Conservation (phyloP, 1,140 invertebrate genomes). For the Temnothorax longispinosus region DNA sequence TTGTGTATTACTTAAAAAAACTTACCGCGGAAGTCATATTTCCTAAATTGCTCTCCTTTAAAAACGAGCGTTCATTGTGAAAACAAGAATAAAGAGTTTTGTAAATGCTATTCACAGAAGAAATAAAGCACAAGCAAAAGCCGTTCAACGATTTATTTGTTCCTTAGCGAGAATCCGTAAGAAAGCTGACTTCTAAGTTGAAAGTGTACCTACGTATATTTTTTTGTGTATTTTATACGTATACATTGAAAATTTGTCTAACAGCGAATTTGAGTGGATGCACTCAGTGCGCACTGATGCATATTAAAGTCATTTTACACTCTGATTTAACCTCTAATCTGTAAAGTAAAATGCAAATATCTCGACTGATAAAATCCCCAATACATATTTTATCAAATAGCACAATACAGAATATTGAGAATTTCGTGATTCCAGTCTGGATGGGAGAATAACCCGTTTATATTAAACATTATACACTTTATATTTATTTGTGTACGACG, state of each 20-base stretch:
- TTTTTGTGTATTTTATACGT: background rate
- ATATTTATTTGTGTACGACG: too few relatives aligned
- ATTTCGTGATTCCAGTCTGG: too few relatives aligned
- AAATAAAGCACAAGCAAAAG: slow-evolving; percentile 39
- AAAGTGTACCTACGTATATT: background rate
- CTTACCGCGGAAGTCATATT: slow-evolving; percentile 55
- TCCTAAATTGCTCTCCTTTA: slow-evolving; percentile 63
- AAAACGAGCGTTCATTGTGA: slow-evolving; percentile 25
- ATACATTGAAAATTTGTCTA: background rate
- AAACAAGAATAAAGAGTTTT: slow-evolving; percentile 43
- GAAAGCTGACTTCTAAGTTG: background rate
- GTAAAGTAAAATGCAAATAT: too few relatives aligned
- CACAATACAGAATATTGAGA: too few relatives aligned
- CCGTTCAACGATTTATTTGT: slow-evolving; percentile 47
- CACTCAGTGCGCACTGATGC: too few relatives aligned
- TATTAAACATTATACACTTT: too few relatives aligned
- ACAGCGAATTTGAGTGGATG: too few relatives aligned
- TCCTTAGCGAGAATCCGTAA: background rate
- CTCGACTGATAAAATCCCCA: too few relatives aligned
- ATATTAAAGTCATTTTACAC: too few relatives aligned
- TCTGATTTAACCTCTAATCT: too few relatives aligned
- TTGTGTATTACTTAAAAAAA: slow-evolving; percentile 48
- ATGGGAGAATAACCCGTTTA: too few relatives aligned
- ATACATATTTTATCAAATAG: too few relatives aligned
- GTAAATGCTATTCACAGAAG: slow-evolving; percentile 4